Evolutionary conservation across 2,797 vertebrate genomes (phyloP).

Genomic region (Acropternis orthonyx): DNA sequence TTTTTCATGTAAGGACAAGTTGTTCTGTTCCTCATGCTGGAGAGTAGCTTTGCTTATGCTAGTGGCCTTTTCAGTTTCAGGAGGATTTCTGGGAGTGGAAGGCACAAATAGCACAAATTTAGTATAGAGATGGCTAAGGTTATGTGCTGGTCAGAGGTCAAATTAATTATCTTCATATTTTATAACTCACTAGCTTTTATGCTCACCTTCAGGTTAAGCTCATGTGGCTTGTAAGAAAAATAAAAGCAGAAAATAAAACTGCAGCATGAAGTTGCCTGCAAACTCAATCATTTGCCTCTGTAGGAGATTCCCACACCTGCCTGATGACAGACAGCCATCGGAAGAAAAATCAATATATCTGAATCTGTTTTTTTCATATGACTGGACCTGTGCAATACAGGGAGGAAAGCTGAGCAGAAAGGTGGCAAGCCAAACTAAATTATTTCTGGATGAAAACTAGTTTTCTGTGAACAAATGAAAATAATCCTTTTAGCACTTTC

Average conservation of each 20-base stretch:
- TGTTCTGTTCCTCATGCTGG: background rate
- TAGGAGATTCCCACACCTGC: slow-evolving; percentile 4
- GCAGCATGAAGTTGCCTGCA: background rate
- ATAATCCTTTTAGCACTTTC: background rate
- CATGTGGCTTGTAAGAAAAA: background rate
- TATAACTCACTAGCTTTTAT: background rate
- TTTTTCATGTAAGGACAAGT: background rate
- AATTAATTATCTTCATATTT: background rate
- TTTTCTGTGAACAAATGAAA: slow-evolving; percentile 9
- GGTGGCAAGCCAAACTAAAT: background rate
- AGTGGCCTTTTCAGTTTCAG: background rate
- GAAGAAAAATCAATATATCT: slow-evolving; percentile 34
- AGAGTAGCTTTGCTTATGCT: background rate
- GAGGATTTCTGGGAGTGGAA: background rate
- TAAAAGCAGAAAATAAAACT: background rate
- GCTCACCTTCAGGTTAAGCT: background rate
- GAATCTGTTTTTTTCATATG: background rate
- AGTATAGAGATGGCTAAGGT: background rate
- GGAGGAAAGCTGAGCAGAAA: background rate
- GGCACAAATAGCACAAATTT: background rate
- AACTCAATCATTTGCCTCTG: background rate
- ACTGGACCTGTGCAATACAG: background rate
- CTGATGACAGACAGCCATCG: background rate
- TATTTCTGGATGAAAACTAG: slow-evolving; percentile 8
- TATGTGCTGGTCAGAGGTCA: background rate